Evolutionary conservation across 2,113 vertebrate species (phyloP), one percentile per base, ranked within the genome.

Genomic region (Ammodytes dubius): DNA sequence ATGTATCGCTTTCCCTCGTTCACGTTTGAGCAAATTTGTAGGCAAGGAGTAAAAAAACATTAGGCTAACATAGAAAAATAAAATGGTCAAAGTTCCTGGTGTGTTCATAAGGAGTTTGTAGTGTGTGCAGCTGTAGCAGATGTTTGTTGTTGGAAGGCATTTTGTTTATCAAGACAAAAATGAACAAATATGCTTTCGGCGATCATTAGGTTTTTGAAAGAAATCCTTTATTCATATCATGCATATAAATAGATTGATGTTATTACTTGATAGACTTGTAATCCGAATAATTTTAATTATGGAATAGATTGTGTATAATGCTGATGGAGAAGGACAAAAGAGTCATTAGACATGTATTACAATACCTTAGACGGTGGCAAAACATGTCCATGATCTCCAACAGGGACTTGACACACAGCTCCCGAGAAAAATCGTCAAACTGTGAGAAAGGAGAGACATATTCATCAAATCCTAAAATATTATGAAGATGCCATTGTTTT

Each of bases 351-450:
- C 7, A 47, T 7, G 4, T 3, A 65, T 67, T 7, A 71, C 2
- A 63, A 14, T 94, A 99, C 98, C 97, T 97, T 76, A 99, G 96
- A 57, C 95, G 96, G 88, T 97, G 96, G 81, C 96, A 97, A 89
- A 99, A 99, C 97, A 99, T 99, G 92, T 99, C 97, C 97, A 98
- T 97, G 86, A 99, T 96, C 80, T 99, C 97, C 91, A 99, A 77
- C 77, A 99, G 89, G 0, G 98, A 95, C 85, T 98, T 98, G 37
- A 99, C 94, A 60, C 98, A 99, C 70, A 99, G 94, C 13, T 99
- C 97, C 65, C 97, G 95, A 19, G 98, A 99, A 91, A 98, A 99
- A 86, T 99, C 97, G 82, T 99, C 98, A 57, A 99, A 99, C 98
- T 99, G 84, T 5, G 39, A 70, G 1, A 60, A 69, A 19, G 27